A percentile compares a stretch with the other conserved stretches of the same genome.
These are phyloP conservation scores for Meda fulgida DNA, from an alignment of 2,797 vertebrate genomes.

Conservation along the genomic window DNA sequence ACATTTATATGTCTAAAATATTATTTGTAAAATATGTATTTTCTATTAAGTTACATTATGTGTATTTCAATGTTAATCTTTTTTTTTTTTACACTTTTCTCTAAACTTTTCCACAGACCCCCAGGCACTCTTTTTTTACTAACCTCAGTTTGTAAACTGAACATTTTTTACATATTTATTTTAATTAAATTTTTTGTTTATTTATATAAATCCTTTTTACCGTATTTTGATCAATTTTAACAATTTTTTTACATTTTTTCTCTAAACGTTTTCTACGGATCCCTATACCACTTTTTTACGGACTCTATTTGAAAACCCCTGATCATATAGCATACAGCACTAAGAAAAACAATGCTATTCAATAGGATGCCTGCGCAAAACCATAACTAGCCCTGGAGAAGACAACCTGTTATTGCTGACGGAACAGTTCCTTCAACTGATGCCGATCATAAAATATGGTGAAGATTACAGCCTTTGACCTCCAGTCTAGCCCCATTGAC, in stretches of 20 bases:
- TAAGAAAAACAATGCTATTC: neutral
- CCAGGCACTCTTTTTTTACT: too few relatives aligned
- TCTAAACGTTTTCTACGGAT: neutral
- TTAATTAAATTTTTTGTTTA: neutral
- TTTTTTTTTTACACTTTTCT: neutral
- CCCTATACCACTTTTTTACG: neutral
- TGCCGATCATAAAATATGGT: slow-evolving; percentile 31
- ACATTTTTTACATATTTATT: neutral
- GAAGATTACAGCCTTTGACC: slow-evolving; percentile 36
- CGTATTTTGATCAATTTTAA: neutral
- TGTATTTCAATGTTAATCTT: neutral
- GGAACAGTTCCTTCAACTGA: neutral
- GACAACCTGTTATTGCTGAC: slow-evolving; percentile 17
- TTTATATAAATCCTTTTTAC: neutral
- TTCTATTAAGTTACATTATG: neutral
- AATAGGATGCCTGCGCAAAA: neutral
- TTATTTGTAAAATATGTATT: neutral
- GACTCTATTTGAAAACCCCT: neutral
- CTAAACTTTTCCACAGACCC: neutral
- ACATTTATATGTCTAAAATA: neutral
- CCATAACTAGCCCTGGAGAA: neutral
- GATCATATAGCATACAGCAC: neutral
- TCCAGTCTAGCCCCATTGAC: slow-evolving; percentile 16
- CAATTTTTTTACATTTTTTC: neutral
- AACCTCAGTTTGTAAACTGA: neutral